These are phyloP conservation scores for Bimastos eiseni DNA, from an alignment of 2,888 invertebrate genomes.

Conservation along the genomic window DNA sequence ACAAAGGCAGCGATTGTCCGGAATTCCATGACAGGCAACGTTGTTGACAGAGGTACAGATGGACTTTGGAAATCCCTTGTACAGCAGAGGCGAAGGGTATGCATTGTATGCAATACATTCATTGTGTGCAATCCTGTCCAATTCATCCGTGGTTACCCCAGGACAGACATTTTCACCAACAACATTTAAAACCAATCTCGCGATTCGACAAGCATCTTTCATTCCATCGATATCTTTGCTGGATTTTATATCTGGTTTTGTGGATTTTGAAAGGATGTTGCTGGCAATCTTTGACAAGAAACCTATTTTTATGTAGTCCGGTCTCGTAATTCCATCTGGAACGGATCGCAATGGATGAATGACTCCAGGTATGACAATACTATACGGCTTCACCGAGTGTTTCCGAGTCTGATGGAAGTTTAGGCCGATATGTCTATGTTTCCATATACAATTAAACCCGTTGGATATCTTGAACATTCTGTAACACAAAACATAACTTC, in stretches of 20 bases:
- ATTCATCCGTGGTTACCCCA: slow-evolving; percentile 94
- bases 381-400: slow-evolving; percentile 20
- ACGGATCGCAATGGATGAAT: slow-evolving; percentile 18
- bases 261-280: neutral
- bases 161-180: slow-evolving; percentile 66
- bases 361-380: slow-evolving; percentile 32
- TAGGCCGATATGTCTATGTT: neutral
- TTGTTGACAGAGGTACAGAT: slow-evolving; percentile 82
- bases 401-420: neutral
- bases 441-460: neutral
- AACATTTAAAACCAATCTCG: slow-evolving; percentile 81
- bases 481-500: neutral
- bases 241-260: slow-evolving; percentile 39
- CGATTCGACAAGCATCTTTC: slow-evolving; percentile 82
- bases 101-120: slow-evolving; percentile 75
- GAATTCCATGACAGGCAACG: slow-evolving; percentile 83
- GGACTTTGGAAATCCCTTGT: slow-evolving; percentile 96
- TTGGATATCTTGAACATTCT: neutral
- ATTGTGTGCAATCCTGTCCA: slow-evolving; percentile 75
- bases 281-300: neutral
- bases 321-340: slow-evolving; percentile 13
- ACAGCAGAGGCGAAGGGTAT: slow-evolving; percentile 96
- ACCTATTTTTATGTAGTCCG: slow-evolving; percentile 24
- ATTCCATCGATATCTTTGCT: slow-evolving; percentile 64
- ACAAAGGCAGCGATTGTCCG: slow-evolving; percentile 83